Evolutionary conservation across 2,888 invertebrate species (phyloP), one percentile per base, ranked within the genome.

Genomic region (Choreutis nemorana): DNA sequence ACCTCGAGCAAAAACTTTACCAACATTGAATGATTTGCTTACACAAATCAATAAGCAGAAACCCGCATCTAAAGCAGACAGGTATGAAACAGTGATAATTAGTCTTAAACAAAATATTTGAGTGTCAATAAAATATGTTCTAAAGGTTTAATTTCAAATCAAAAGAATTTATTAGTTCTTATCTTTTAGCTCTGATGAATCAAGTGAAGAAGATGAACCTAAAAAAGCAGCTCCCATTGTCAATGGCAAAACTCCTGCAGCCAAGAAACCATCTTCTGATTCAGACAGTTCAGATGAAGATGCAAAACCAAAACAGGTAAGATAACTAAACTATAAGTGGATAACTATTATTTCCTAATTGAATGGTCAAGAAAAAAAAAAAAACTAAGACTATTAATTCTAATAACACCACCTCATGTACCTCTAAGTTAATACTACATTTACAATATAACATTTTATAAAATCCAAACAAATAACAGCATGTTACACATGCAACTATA

Each of bases 1-100:
- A 41, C 59, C 67, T 6, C 62, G 87, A 28, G 75, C 78, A 1
- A 87, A 89, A 58, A 87, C 85, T 30, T 77, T 83, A 0, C 87
- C 89, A 1, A 72, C 81, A 7, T 62, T 91, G n/a, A 40, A 57
- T 7, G 87, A 89, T 7, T 73, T 90, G 8, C 39, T 85, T 11
- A 54, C 66, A 4, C 73, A 81, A 45, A 87, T 75, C 48, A 77
- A 83, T 50, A 81, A 82, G 15, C 26, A 34, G 30, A 45, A 46
- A 34, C 32, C 39, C 12, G 3, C 29, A 12, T 32, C 32, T 16
- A 44, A 50, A 35, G 37, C 44, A 33, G 39, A 45, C 7, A 48
- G 48, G 51, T 51, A 43, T 26, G 23, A 31, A n/a, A n/a, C n/a
- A n/a, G n/a, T n/a, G n/a, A n/a, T n/a, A n/a, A n/a, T n/a, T n/a